Base-by-base conservation (phyloP, 1,140 invertebrate species). In the Helicorthomorpha holstii region DNA sequence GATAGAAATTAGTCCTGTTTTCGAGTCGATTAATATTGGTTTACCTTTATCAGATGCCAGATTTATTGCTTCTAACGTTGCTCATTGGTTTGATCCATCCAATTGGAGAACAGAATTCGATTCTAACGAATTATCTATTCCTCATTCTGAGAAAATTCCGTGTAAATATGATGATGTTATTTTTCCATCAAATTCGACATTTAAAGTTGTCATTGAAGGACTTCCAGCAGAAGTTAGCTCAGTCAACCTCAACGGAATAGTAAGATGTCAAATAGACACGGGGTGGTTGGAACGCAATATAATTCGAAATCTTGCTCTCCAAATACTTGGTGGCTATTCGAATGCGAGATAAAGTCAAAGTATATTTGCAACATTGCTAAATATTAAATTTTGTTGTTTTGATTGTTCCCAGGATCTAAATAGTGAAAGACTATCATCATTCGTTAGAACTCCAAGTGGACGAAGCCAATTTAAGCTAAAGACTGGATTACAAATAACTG, bases 151-250 rank as follows among this genome's bases (percentile, higher is more conserved):
- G 23, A 10, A 25, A 4, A 21, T 49, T 10, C 48, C 48, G 2
- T 49, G 48, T 34, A 12, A 49, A 10, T 49, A 49, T 22, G 48
- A 49, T 25, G 3, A 29, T 10, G 48, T 49, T 10, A 41, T 19
- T 4, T 49, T 49, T 22, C 48, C 27, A 4, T 12, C n/a, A 29
- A 25, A 49, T n/a, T 29, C 26, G 12, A 4, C 48, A 12, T 49
- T 34, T 34, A n/a, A 21, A 10, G 26, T 49, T 4, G 19, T 2
- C 3, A 19, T 49, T 2, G 27, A 19, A 10, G 48, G 48, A 29
- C 26, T 25, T 3, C 12, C 48, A 16, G 7, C 29, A 34, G 16
- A 16, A 7, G 16, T 34, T 16, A 34, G 7, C 29, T 7, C 7
- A 16, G 16, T 34, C 7, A 34, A 7, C 29, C 7, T 34, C 16